phyloP scores from a whole-genome alignment of 2,888 invertebrate species.

The Glyphotaelius pellucidus region DNA sequence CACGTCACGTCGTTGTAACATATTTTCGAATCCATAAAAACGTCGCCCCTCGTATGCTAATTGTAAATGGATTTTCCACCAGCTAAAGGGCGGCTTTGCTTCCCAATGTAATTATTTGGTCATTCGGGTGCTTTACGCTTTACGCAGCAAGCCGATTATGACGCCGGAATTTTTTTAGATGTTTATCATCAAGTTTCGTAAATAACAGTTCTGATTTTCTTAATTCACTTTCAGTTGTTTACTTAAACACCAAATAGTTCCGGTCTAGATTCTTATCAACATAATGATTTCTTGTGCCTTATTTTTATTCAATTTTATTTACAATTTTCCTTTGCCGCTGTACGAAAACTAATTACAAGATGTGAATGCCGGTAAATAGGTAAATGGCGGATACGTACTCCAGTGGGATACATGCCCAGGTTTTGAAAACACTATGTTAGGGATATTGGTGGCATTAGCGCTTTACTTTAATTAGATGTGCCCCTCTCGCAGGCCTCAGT shows the following conservation, averaged over 20 bases:
- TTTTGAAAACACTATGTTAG: no score
- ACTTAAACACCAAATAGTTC: background rate
- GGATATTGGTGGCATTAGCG: no score
- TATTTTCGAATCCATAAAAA: slow-evolving; percentile 23
- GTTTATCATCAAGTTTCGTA: background rate
- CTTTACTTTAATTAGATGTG: no score
- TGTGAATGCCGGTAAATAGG: no score
- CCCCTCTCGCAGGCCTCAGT: no score
- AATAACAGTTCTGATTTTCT: background rate
- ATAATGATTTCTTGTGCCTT: no score
- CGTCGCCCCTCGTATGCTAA: background rate
- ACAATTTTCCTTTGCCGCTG: no score
- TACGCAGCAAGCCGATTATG: background rate
- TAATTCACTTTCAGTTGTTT: background rate
- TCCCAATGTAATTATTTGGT: background rate
- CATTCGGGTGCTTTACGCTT: background rate
- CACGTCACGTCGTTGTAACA: background rate
- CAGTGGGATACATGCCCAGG: no score
- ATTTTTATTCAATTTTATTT: no score
- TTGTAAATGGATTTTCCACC: slow-evolving; percentile 13
- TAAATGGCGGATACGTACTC: no score
- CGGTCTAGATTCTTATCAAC: background rate
- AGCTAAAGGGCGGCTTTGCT: background rate
- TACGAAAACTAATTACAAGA: no score
- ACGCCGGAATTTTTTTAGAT: background rate